phyloP scores from a whole-genome alignment of 2,888 invertebrate species.

The Callosobruchus maculatus region DNA sequence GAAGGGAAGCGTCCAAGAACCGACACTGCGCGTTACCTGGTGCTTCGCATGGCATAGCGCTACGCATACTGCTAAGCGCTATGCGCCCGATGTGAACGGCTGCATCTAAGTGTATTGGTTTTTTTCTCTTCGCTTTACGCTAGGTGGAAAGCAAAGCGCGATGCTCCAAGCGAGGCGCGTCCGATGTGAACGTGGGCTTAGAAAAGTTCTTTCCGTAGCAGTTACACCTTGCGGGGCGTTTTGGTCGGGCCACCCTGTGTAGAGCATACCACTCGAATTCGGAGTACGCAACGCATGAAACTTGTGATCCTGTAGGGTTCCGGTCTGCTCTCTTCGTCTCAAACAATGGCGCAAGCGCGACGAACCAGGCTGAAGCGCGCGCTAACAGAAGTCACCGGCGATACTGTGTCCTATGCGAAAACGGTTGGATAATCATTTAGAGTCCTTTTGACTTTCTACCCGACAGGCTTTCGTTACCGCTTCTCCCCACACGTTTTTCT shows the following conservation, averaged over 20 bases:
- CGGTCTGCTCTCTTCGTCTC: slow-evolving; percentile 87
- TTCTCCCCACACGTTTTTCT: slow-evolving; percentile 19
- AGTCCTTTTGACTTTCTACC: slow-evolving; percentile 37
- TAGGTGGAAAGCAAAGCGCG: no score
- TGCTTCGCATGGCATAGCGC: no score
- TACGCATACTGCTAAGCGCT: no score
- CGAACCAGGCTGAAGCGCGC: slow-evolving; percentile 82
- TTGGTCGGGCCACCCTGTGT: not conserved
- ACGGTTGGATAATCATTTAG: slow-evolving; percentile 60
- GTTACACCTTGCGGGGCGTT: no score
- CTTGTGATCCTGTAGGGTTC: slow-evolving; percentile 51
- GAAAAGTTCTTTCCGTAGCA: no score
- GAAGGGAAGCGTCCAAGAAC: no score
- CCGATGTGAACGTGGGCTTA: no score
- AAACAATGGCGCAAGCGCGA: slow-evolving; percentile 85
- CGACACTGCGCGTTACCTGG: no score
- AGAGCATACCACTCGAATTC: not conserved
- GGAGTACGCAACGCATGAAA: slow-evolving; percentile 7
- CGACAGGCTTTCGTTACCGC: slow-evolving; percentile 33
- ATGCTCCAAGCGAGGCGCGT: no score
- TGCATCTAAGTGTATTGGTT: no score
- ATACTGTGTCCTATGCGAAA: slow-evolving; percentile 84
- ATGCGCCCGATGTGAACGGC: no score
- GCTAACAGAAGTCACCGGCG: slow-evolving; percentile 85
- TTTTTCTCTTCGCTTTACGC: no score